A percentile compares a stretch with the other conserved stretches of the same genome.
Conservation (phyloP, 2,113 vertebrate species). For the Pogonocichla stellata region DNA sequence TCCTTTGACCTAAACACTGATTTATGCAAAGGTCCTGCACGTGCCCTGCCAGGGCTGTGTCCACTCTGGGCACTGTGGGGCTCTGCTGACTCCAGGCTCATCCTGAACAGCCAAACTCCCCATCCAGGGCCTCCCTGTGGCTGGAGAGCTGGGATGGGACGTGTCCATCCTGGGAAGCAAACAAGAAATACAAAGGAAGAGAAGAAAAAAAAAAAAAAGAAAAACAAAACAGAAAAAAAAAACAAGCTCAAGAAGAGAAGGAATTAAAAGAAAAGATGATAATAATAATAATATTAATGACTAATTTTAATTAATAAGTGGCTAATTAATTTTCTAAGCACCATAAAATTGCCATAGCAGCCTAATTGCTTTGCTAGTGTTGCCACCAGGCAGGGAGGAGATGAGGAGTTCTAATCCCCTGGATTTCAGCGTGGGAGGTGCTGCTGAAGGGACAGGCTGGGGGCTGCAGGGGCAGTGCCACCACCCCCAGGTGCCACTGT, state of each 20-base stretch:
- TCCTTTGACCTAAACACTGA: background rate
- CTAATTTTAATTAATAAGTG: slow-evolving; percentile 25
- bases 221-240: background rate
- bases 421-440: background rate
- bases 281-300: slow-evolving; percentile 13
- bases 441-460: background rate
- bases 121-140: background rate
- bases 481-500: rapidly evolving
- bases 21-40: rapidly evolving
- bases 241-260: background rate
- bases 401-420: background rate
- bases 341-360: slow-evolving; percentile 57
- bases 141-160: background rate
- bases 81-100: rapidly evolving
- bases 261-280: background rate
- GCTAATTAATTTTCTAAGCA: slow-evolving; percentile 48
- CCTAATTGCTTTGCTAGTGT: slow-evolving; percentile 36
- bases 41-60: background rate
- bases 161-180: background rate
- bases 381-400: slow-evolving; percentile 20
- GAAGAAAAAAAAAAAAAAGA: background rate
- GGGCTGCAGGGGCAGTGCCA: background rate
- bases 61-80: rapidly evolving
- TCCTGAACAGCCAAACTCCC: background rate
- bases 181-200: background rate